phyloP scores from a whole-genome alignment of 2,113 vertebrate species.

The Vimba vimba region DNA sequence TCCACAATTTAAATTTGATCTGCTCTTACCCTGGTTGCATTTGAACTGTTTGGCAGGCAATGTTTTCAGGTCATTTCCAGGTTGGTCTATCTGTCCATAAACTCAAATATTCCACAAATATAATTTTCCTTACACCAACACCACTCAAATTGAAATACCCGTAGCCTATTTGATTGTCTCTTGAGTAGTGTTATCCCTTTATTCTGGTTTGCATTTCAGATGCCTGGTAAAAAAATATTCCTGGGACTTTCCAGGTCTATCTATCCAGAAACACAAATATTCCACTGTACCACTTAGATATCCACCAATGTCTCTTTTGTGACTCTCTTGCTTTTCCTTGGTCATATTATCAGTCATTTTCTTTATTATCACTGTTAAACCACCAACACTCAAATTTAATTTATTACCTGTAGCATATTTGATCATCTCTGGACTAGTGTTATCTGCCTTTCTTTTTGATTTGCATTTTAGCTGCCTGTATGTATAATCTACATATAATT shows the following conservation, averaged over 20 bases:
- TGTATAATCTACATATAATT: background rate
- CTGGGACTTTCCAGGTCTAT: background rate
- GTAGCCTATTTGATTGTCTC: too few relatives aligned
- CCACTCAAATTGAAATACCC: too few relatives aligned
- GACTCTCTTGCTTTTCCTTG: background rate
- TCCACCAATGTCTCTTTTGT: background rate
- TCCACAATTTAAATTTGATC: background rate
- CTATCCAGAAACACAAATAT: background rate
- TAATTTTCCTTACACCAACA: too few relatives aligned
- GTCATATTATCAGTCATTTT: background rate
- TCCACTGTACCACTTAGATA: background rate
- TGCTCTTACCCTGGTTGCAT: background rate
- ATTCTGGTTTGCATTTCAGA: too few relatives aligned
- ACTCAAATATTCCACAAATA: background rate
- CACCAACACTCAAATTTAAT: background rate
- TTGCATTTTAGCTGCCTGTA: background rate
- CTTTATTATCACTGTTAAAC: background rate
- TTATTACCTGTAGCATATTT: background rate
- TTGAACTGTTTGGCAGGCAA: background rate
- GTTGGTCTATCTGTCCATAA: background rate
- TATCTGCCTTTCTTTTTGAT: background rate
- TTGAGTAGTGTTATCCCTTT: too few relatives aligned
- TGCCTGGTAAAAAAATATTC: too few relatives aligned
- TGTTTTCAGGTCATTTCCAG: background rate
- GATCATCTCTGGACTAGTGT: background rate